Base-by-base conservation (phyloP, 2,888 invertebrate genomes). In the Stomorhina lunata region DNA sequence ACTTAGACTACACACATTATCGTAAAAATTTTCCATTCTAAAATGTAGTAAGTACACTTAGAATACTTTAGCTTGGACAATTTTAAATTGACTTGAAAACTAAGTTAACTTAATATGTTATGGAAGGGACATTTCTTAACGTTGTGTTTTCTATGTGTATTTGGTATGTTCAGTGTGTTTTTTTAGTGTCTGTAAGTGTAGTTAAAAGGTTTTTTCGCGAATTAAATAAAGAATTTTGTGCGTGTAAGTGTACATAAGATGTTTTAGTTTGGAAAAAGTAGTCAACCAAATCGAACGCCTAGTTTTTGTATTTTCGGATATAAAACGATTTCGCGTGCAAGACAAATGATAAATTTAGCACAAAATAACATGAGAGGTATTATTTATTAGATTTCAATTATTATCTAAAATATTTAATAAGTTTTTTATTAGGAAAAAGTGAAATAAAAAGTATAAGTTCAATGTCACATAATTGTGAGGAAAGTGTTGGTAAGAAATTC, bases 41-140 rank as follows among this genome's bases (percentile, higher is more conserved):
- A 59, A 40, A 59, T 55, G 40, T 40, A 59, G 37, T 25, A 40
- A 59, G 59, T 59, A 59, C 59, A 59, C 25, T 59, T 40, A 59
- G 59, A 59, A 59, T 59, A 40, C 59, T 59, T 40, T 59, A 40
- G 59, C 59, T 59, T 40, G 40, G 59, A 59, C 59, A 40, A 59
- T 61, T 61, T 61, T 27, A 43, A 61, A 43, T 61, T 40, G 40
- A 61, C 61, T 61, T 61, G 40, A 61, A 61, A 59, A 59, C 57
- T 65, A 76, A 76, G 50, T 75, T 27, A 25, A 76, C 76, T 57
- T 76, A 68, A 57, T 27, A 68, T 76, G 43, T 27, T 69, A 48
- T 68, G 59, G 50, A 69, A 48, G 32, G 43, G 59, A 61, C 37
- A 34, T 69, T 69, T 61, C 48, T 50, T 69, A 32, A 25, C 37